Percentiles rank a stretch among this genome's conserved stretches.
phyloP scores from a whole-genome alignment of 1,140 invertebrate genomes.

The Procambarus virginalis region DNA sequence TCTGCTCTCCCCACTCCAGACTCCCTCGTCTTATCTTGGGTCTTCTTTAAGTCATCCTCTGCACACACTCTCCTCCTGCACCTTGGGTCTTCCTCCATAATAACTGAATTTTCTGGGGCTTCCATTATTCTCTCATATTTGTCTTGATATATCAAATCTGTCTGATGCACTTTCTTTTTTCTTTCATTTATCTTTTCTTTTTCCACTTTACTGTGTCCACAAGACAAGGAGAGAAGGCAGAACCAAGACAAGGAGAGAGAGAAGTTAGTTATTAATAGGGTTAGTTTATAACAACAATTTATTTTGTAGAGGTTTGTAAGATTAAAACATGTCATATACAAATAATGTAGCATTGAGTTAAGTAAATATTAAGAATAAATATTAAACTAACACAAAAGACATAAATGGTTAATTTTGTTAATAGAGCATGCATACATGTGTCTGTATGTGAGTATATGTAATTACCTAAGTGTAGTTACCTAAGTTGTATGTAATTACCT shows the following conservation, averaged over 20 bases:
- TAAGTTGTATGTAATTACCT: too few species aligned
- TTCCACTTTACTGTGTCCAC: conserved; percentile 41
- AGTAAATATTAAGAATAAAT: conserved; percentile 4
- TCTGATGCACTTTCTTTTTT: conserved; percentile 26
- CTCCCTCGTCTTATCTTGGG: neutral
- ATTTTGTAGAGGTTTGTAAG: neutral
- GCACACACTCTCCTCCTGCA: neutral
- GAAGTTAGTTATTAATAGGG: neutral
- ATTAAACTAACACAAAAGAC: neutral
- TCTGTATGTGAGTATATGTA: too few species aligned
- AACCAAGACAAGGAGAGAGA: neutral
- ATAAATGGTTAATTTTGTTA: too few species aligned
- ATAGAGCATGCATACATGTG: too few species aligned
- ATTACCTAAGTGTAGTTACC: too few species aligned
- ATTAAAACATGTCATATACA: neutral
- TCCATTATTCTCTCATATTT: conserved; percentile 20
- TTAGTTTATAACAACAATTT: neutral
- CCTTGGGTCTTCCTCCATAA: conserved; percentile 10
- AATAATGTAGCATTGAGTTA: neutral
- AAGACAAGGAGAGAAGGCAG: neutral
- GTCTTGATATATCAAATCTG: conserved; percentile 8
- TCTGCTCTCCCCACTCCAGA: conserved; percentile 43
- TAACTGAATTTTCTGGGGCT: conserved; percentile 9
- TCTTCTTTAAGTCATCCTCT: neutral
- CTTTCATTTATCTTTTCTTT: conserved; percentile 48